These are phyloP conservation scores for Hermaeophaga mercurialis DNA, from an alignment of 2,888 invertebrate species.

Conservation along the genomic window DNA sequence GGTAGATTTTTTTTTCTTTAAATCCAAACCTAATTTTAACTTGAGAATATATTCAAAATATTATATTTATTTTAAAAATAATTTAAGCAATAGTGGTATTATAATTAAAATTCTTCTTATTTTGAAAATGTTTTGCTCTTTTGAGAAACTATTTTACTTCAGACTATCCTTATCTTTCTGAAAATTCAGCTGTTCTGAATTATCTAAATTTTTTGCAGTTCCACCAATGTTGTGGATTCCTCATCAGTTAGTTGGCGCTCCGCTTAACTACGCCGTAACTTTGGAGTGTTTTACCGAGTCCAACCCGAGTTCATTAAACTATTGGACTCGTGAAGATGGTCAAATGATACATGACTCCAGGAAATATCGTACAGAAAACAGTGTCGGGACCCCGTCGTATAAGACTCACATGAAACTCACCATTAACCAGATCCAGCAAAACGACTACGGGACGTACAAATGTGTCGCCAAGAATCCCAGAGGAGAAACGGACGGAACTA, in stretches of 20 bases:
- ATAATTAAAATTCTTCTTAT: too few species aligned
- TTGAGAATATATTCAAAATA: too few species aligned
- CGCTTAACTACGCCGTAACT: slow-evolving; percentile 80
- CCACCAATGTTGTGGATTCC: slow-evolving; percentile 93
- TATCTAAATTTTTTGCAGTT: slow-evolving; percentile 62
- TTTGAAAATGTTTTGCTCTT: too few species aligned
- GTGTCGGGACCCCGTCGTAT: slow-evolving; percentile 71
- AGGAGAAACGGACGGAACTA: slow-evolving; percentile 88
- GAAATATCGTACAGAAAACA: slow-evolving; percentile 81
- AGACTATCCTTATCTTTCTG: too few species aligned
- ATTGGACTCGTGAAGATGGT: slow-evolving; percentile 87
- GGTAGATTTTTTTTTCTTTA: too few species aligned
- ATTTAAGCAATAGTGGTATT: too few species aligned
- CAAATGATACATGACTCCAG: slow-evolving; percentile 86
- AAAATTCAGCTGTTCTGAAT: too few species aligned
- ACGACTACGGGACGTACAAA: slow-evolving; percentile 87
- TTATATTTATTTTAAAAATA: too few species aligned
- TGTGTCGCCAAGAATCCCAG: slow-evolving; percentile 90
- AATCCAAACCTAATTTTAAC: too few species aligned
- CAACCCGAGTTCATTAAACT: slow-evolving; percentile 87
- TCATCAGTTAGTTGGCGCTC: slow-evolving; percentile 86
- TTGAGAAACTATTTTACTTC: too few species aligned
- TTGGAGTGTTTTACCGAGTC: slow-evolving; percentile 90
- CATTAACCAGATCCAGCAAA: slow-evolving; percentile 75
- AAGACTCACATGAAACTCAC: slow-evolving; percentile 88